Base-by-base conservation (phyloP, 2,797 vertebrate species). In the Rhinella marina region DNA sequence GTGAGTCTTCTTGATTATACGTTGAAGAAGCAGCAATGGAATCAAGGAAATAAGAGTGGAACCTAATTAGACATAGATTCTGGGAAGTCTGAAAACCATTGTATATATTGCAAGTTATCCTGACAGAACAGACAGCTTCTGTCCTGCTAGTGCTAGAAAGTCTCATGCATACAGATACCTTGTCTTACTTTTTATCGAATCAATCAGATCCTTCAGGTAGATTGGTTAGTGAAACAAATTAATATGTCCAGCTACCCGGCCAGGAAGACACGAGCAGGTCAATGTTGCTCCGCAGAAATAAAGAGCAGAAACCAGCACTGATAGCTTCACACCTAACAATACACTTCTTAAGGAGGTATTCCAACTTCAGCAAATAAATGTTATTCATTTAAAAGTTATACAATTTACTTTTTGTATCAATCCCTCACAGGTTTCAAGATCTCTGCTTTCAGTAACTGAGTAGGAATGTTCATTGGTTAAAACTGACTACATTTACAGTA, bases 191-290 rank as follows among this genome's bases (percentile, higher is more conserved):
- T 48, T 41, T n/a, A 48, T 75, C 12, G 41, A 75, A 48, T 75
- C 72, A 75, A 75, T 75, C 72, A 75, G 72, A 75, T 75, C 72
- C 21, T 52, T 23, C 41, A 52, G 72, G n/a, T 75, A 75, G 72
- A 75, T 75, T 75, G 41, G 72, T 75, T 75, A 75, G 41, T 75
- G 72, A 75, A 75, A 75, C 72, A 75, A 75, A 75, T 75, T 75
- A 75, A 75, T 75, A 75, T 75, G 72, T 75, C 72, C 72, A 75
- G 72, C 72, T 75, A 23, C 72, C 21, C 11, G 72, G 72, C 72
- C 72, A 52, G 72, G 19, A 14, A 75, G 72, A 75, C 72, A 52
- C 72, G 52, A 4, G 72, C 72, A 75, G 72, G 72, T 75, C 72
- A 41, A 75, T 75, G 72, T 48, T 48, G 19, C 72, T 48, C 41